These are phyloP conservation scores for Brachyopa scutellaris DNA, from an alignment of 2,888 invertebrate genomes.

Conservation along the genomic window DNA sequence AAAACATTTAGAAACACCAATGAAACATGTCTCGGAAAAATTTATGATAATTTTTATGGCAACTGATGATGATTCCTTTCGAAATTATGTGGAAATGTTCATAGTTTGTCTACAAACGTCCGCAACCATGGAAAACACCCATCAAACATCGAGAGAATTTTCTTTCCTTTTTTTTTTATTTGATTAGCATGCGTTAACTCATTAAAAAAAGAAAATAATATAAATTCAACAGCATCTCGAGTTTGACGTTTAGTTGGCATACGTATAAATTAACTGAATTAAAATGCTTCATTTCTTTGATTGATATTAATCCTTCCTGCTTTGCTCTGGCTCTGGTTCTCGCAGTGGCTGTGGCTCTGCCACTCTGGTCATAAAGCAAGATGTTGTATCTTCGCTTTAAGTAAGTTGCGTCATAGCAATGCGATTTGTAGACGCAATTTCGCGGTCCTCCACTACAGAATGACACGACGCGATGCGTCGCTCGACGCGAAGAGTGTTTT, in stretches of 20 bases:
- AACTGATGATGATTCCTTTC: conserved; percentile 21
- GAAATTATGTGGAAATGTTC: conserved; percentile 28
- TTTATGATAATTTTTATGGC: conserved; percentile 40
- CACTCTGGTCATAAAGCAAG: neutral
- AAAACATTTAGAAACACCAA: conserved; percentile 10
- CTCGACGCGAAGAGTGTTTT: conserved; percentile 23
- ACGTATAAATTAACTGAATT: conserved; percentile 48
- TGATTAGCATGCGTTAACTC: conserved; percentile 12
- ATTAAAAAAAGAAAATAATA: neutral
- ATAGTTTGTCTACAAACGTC: conserved; percentile 9
- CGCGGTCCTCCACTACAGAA: neutral
- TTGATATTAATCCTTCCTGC: conserved; percentile 56
- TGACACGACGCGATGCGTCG: neutral
- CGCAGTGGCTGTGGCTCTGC: no score
- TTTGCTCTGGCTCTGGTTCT: neutral
- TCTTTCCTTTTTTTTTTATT: no score
- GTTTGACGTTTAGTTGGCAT: conserved; percentile 33
- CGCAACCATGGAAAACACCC: neutral
- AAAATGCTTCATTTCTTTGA: conserved; percentile 52
- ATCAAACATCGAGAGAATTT: conserved; percentile 9
- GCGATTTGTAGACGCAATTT: conserved; percentile 11
- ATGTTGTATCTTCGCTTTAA: no score
- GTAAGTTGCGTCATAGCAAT: conserved; percentile 28
- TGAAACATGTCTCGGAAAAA: conserved; percentile 34
- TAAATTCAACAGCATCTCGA: neutral